Evolutionary conservation across 1,140 invertebrate genomes (phyloP), one percentile per base, ranked within the genome.

Genomic region (Ooceraea biroi): DNA sequence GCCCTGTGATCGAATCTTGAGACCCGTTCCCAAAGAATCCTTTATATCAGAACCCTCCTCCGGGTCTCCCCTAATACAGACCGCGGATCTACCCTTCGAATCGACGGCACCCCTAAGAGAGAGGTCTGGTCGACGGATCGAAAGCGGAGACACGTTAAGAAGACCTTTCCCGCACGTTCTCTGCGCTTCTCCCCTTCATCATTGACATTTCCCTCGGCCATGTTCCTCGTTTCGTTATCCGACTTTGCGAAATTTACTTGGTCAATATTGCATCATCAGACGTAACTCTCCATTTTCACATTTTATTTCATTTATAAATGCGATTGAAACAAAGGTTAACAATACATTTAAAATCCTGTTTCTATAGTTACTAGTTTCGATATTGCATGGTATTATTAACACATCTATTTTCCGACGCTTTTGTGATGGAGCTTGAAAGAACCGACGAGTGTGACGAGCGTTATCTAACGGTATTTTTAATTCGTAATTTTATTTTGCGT

Each of bases 1-100:
- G 90, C 90, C 91, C 84, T 94, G 93, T 94, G 93, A 94, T 93
- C 93, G 92, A 93, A 94, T 94, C 93, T 94, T 94, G 83, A 90
- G 73, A 82, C 89, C 76, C 90, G 93, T 94, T 94, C 93, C 93
- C 93, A 94, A 94, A 92, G 93, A 92, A 85, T 93, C 91, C 90
- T 93, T 93, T 92, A 93, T 93, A 92, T 90, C 73, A 76, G 65
- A 88, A 90, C 90, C 90, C 91, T 91, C 87, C 85, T 89, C 83
- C 10, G 74, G 80, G 50, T 90, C 84, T 90, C 91, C 91, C 91
- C 91, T 90, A 91, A 87, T 85, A 69, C 85, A 65, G 76, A 74
- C 61, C 80, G 82, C 86, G 85, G 17, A 88, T 90, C 89, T 91
- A 90, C 90, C 90, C 91, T 86, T 48, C 61, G 63, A 82, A 88